Conservation (phyloP, 2,888 invertebrate genomes). For the Schrankia costaestrigalis region DNA sequence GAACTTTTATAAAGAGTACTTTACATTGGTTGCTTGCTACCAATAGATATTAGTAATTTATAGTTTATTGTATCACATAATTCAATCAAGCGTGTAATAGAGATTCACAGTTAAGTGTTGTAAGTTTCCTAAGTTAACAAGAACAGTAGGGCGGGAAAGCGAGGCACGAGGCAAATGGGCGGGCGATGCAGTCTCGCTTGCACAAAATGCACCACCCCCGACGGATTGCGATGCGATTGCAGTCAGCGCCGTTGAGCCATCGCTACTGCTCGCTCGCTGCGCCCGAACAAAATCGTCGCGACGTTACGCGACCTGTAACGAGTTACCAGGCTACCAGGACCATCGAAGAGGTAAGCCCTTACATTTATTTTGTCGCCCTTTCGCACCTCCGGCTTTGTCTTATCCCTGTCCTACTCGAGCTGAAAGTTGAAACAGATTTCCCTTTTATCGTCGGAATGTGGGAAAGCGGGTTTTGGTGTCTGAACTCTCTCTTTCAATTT, state of each 20-base stretch:
- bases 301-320: conserved; percentile 76
- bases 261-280: conserved; percentile 61
- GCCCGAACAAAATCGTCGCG: conserved; percentile 43
- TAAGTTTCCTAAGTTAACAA: conserved; percentile 55
- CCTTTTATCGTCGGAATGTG: conserved; percentile 77
- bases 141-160: conserved; percentile 77
- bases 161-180: conserved; percentile 76
- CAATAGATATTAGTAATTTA: conserved; percentile 14
- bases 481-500: conserved; percentile 77
- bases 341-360: conserved; percentile 68
- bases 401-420: conserved; percentile 49
- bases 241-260: conserved; percentile 66
- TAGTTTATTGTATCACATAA: conserved; percentile 19
- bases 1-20: neutral
- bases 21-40: too few relatives aligned
- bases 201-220: conserved; percentile 76
- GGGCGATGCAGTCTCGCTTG: conserved; percentile 77
- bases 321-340: conserved; percentile 70
- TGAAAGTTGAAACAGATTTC: conserved; percentile 64
- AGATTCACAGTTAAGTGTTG: conserved; percentile 30
- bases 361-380: conserved; percentile 54
- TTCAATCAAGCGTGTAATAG: conserved; percentile 38
- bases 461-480: conserved; percentile 74
- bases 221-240: conserved; percentile 59
- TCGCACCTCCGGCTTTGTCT: conserved; percentile 44